Evolutionary conservation across 2,113 vertebrate genomes (phyloP).

Genomic region (Oncorhynchus mykiss): DNA sequence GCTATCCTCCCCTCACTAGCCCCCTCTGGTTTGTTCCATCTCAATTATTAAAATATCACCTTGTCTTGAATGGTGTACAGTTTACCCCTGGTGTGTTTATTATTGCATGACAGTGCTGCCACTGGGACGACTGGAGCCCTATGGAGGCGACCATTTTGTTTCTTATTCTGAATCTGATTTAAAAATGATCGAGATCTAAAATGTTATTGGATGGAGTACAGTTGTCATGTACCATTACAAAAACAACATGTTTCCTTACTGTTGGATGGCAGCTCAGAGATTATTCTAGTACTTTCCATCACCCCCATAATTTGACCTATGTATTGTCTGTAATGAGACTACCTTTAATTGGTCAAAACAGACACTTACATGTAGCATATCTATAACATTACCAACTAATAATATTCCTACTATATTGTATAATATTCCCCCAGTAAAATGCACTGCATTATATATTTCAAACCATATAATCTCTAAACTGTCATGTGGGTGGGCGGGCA

Average conservation of each 20-base stretch:
- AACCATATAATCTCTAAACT: conserved; percentile 44
- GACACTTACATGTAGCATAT: not conserved
- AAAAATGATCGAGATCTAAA: not conserved
- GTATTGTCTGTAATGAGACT: not conserved
- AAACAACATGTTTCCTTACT: conserved; percentile 24
- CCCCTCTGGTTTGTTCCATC: not conserved
- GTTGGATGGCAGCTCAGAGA: conserved; percentile 57
- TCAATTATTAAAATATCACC: no score
- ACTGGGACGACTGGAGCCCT: not conserved
- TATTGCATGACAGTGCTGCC: not conserved
- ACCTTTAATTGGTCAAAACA: not conserved
- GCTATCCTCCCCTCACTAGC: not conserved
- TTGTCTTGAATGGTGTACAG: no score
- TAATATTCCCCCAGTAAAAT: not conserved
- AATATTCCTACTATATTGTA: not conserved
- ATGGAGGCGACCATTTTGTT: not conserved
- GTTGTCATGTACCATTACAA: conserved; percentile 30
- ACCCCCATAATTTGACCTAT: not conserved
- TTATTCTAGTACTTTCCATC: conserved; percentile 11
- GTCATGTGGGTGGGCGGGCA: conserved; percentile 35
- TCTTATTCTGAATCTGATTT: not conserved
- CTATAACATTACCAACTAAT: not conserved
- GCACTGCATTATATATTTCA: not conserved
- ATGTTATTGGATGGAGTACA: not conserved
- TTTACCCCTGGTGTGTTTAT: no score